Evolutionary conservation across 1,140 invertebrate genomes (phyloP), one percentile per base, ranked within the genome.

Genomic region (Eriocheir sinensis): DNA sequence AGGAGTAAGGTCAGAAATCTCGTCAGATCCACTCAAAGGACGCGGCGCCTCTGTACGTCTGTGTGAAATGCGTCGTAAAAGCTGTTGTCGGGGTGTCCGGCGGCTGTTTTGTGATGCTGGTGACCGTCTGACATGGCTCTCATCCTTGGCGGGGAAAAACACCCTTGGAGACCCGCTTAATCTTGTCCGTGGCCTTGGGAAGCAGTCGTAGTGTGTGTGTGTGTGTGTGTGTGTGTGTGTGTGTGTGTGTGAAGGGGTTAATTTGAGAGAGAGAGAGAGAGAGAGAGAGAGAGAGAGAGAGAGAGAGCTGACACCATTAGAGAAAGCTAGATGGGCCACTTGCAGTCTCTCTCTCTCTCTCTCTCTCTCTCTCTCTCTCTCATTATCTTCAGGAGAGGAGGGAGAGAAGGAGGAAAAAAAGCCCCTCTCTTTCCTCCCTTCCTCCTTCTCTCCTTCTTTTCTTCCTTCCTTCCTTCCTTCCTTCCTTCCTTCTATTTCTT

Each of bases 211-310:
- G n/a, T n/a, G n/a, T n/a, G n/a, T n/a, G 89, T 90, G 89, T 90
- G 89, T 90, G 89, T 90, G 89, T 90, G 89, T 90, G 90, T 92
- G 90, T 92, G 90, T 92, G 90, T 92, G 48, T 80, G 90, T 91
- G 90, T 91, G 48, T 79, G 89, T 90, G 89, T 90, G 89, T 90
- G 89, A n/a, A n/a, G n/a, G n/a, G n/a, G n/a, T n/a, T n/a, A n/a
- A n/a, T n/a, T n/a, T 90, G 32, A 36, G 81, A 38, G 81, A 38
- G 34, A 40, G 34, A 85, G 38, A 85, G 81, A 85, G 81, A 85
- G 53, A 60, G 53, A 60, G 44, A 60, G 53, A 60, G 8, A 60
- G 53, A 60, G 8, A 60, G 53, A 60, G 53, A 60, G 53, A 60
- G 53, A 60, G 53, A 60, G 21, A 15, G 53, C 2, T n/a, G 27